phyloP scores from a whole-genome alignment of 2,113 vertebrate genomes.

The pig (Sus scrofa) region DNA sequence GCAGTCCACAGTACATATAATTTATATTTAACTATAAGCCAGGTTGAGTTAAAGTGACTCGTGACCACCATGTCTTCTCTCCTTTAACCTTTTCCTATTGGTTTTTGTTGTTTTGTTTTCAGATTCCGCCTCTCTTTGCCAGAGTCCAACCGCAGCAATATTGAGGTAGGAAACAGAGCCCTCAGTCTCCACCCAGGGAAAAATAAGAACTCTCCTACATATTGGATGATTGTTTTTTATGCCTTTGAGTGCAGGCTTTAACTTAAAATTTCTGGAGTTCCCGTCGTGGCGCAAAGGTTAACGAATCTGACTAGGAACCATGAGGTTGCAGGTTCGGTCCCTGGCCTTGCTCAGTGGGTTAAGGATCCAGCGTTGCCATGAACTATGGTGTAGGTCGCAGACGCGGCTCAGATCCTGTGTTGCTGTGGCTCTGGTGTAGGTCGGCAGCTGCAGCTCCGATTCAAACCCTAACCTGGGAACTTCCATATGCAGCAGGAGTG shows the following conservation, averaged over 20 bases:
- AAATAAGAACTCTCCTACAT: not conserved
- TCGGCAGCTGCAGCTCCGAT: no score
- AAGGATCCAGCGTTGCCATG: no score
- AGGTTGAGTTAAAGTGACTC: not conserved
- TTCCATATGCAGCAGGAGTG: no score
- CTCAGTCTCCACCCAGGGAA: not conserved
- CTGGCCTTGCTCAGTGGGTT: no score
- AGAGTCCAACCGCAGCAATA: conserved; percentile 59
- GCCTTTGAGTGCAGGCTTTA: not conserved
- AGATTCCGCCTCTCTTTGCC: conserved; percentile 82
- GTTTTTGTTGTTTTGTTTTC: conserved; percentile 55
- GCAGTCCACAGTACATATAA: not conserved
- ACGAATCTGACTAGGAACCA: no score
- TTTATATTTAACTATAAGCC: not conserved
- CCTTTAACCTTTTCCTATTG: conserved; percentile 64
- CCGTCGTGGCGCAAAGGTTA: no score
- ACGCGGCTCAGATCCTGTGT: no score
- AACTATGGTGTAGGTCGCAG: no score
- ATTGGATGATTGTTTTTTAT: not conserved
- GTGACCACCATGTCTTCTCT: not conserved
- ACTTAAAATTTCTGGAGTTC: conserved; percentile 52
- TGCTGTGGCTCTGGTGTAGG: no score
- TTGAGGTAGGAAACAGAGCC: conserved; percentile 67
- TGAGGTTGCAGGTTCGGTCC: no score
- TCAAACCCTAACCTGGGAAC: no score